phyloP scores from a whole-genome alignment of 1,140 invertebrate genomes.

The Camponotus vicinus region DNA sequence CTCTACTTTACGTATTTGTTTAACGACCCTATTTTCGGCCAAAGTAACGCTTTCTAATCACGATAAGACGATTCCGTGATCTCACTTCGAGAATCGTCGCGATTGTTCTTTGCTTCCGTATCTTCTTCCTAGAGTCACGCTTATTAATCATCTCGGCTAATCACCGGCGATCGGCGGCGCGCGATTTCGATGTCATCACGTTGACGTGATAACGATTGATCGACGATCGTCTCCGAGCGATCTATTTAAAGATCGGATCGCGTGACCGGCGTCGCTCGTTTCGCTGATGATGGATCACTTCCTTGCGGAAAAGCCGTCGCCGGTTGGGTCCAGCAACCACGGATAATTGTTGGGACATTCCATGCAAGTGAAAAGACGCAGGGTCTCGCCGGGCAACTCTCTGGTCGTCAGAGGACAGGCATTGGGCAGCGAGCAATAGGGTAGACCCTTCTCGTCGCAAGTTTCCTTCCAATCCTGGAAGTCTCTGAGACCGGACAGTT shows the following conservation, averaged over 20 bases:
- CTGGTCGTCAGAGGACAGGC: constrained; percentile 95
- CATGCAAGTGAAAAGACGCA: constrained; percentile 97
- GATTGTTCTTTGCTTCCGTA: constrained; percentile 31
- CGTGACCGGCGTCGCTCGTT: constrained; percentile 25
- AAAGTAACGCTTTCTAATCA: constrained; percentile 50
- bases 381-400: constrained; percentile 96
- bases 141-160: background rate
- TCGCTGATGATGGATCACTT: constrained; percentile 83
- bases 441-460: constrained; percentile 97
- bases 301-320: constrained; percentile 95
- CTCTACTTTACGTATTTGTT: background rate
- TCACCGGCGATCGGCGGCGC: constrained; percentile 16
- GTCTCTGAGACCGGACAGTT: constrained; percentile 94
- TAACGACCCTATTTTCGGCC: background rate
- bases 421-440: constrained; percentile 96
- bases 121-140: constrained; percentile 6
- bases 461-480: constrained; percentile 98
- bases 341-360: constrained; percentile 98
- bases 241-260: constrained; percentile 4
- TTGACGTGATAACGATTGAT: constrained; percentile 23
- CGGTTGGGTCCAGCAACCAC: constrained; percentile 97
- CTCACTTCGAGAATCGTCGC: constrained; percentile 13
- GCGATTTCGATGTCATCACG: constrained; percentile 11
- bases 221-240: background rate
- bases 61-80: constrained; percentile 41